These are phyloP conservation scores for Oryzias dopingdopingensis DNA, from an alignment of 2,797 vertebrate genomes.

Conservation along the genomic window DNA sequence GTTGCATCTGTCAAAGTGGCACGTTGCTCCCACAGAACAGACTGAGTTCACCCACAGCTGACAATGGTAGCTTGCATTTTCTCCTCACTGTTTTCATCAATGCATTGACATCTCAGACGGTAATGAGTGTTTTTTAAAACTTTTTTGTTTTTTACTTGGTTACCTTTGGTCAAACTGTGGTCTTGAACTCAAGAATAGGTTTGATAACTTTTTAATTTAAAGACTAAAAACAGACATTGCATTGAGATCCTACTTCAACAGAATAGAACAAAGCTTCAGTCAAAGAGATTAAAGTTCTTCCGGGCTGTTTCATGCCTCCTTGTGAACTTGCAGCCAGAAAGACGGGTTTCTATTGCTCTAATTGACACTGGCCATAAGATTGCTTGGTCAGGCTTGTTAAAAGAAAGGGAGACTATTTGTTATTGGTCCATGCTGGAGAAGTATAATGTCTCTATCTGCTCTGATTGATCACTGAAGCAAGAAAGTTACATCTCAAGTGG, in stretches of 20 bases:
- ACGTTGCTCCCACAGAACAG: background rate
- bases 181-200: too few species aligned
- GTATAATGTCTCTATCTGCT: slow-evolving; percentile 8
- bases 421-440: slow-evolving; percentile 20
- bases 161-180: too few species aligned
- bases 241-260: background rate
- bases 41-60: background rate
- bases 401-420: slow-evolving; percentile 20
- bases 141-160: too few species aligned
- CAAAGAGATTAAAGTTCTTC: slow-evolving; percentile 7
- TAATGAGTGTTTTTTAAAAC: too few species aligned
- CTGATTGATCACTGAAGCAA: slow-evolving; percentile 29
- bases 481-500: slow-evolving; percentile 18
- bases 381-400: slow-evolving; percentile 18
- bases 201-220: too few species aligned
- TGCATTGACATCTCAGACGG: too few species aligned
- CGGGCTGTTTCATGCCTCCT: slow-evolving; percentile 23
- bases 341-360: slow-evolving; percentile 32
- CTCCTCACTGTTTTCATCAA: too few species aligned
- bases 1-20: background rate
- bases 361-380: slow-evolving; percentile 34
- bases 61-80: background rate
- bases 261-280: slow-evolving; percentile 1
- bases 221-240: background rate
- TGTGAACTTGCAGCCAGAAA: slow-evolving; percentile 17